A percentile compares a stretch with the other conserved stretches of the same genome.
Conservation (phyloP, 2,888 invertebrate species). For the Patella pellucida region DNA sequence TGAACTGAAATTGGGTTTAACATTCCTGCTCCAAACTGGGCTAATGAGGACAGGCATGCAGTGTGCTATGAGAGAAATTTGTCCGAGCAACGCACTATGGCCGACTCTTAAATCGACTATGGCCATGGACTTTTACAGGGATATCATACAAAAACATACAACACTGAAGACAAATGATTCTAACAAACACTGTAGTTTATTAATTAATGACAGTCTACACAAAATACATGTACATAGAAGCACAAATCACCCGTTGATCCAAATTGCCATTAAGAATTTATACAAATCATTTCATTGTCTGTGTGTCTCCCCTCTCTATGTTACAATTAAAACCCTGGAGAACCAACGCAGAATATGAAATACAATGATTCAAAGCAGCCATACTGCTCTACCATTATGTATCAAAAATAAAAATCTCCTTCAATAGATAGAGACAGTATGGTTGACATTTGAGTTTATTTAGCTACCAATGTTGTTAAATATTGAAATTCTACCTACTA, state of each 20-base stretch:
- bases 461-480: slow-evolving; percentile 12
- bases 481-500: background rate
- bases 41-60: no score
- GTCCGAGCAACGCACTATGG: no score
- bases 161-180: no score
- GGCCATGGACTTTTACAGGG: no score
- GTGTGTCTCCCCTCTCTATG: background rate
- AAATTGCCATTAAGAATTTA: slow-evolving; percentile 6
- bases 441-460: background rate
- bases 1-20: no score
- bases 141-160: no score
- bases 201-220: slow-evolving; percentile 16
- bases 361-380: background rate
- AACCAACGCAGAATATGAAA: slow-evolving; percentile 6
- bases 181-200: slow-evolving; percentile 29
- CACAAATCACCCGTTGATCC: slow-evolving; percentile 11
- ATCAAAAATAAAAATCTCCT: slow-evolving; percentile 12
- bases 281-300: background rate
- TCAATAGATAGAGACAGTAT: background rate
- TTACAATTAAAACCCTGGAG: background rate
- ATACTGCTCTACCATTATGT: slow-evolving; percentile 9
- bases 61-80: no score
- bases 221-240: background rate
- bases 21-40: no score
- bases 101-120: no score